Percentiles rank a stretch among this genome's conserved stretches.
phyloP scores from a whole-genome alignment of 1,140 invertebrate species.

The Lanistes nyassanus region DNA sequence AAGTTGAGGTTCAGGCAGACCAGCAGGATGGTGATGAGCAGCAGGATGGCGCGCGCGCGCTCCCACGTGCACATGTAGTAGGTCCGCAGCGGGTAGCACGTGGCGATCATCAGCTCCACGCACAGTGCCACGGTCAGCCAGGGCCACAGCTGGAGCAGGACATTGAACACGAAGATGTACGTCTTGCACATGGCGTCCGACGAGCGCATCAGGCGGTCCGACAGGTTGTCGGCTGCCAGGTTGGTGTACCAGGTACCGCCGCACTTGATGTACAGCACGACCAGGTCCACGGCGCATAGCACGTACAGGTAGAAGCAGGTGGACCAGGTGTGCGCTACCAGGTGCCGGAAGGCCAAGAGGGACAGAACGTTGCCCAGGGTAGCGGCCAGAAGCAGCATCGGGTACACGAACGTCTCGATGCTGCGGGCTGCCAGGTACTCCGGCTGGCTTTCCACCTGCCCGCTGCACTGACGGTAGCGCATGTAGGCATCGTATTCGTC shows the following conservation, averaged over 20 bases:
- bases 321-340: slow-evolving; percentile 57
- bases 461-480: not conserved
- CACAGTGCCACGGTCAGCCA: slow-evolving; percentile 64
- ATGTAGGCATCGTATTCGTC: slow-evolving; percentile 4
- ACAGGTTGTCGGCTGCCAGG: not conserved
- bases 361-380: slow-evolving; percentile 57
- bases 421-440: slow-evolving; percentile 17
- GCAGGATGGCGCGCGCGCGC: slow-evolving; percentile 53
- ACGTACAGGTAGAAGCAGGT: slow-evolving; percentile 63
- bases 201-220: slow-evolving; percentile 39
- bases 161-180: slow-evolving; percentile 55
- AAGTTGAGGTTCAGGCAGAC: slow-evolving; percentile 63
- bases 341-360: slow-evolving; percentile 46
- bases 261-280: slow-evolving; percentile 58
- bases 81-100: slow-evolving; percentile 49
- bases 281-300: slow-evolving; percentile 50
- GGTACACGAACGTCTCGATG: slow-evolving; percentile 46
- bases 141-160: slow-evolving; percentile 50
- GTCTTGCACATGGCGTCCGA: slow-evolving; percentile 62
- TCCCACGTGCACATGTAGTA: slow-evolving; percentile 59
- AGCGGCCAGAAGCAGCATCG: slow-evolving; percentile 56
- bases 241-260: slow-evolving; percentile 32
- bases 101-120: slow-evolving; percentile 58
- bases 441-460: not conserved
- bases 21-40: slow-evolving; percentile 58